Conservation (phyloP, 2,888 invertebrate species). For the Drosophila sordidula region DNA sequence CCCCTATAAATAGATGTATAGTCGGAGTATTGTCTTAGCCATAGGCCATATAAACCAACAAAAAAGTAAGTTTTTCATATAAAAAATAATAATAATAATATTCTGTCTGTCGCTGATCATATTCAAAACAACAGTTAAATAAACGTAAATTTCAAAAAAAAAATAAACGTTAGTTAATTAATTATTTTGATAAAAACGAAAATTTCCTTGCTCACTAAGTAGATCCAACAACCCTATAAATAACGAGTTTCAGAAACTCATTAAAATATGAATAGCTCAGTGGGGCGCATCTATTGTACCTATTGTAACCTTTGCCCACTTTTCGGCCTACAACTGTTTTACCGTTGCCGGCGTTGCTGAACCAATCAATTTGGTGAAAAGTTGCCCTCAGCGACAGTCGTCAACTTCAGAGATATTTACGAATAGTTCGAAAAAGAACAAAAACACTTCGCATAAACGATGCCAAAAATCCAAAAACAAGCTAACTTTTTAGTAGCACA, state of each 20-base stretch:
- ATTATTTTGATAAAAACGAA: no score
- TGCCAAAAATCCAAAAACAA: conserved; percentile 49
- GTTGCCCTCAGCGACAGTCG: conserved; percentile 40
- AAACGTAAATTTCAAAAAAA: no score
- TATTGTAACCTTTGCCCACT: not conserved
- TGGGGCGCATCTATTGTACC: not conserved
- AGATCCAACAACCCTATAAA: not conserved
- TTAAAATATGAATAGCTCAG: not conserved
- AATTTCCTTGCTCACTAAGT: no score
- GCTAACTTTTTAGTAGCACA: conserved; percentile 42
- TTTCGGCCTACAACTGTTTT: conserved; percentile 49
- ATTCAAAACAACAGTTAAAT: no score
- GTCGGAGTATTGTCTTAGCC: no score
- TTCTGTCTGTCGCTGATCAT: no score
- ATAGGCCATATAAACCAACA: no score
- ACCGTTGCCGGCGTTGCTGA: conserved; percentile 35
- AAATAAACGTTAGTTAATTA: no score
- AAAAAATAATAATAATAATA: no score
- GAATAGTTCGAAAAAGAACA: conserved; percentile 11
- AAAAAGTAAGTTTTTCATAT: no score
- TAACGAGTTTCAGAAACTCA: not conserved
- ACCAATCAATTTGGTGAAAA: conserved; percentile 55
- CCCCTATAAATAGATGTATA: no score
- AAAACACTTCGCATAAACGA: conserved; percentile 41
- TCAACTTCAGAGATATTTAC: conserved; percentile 30